Conservation (phyloP, 2,113 vertebrate genomes). For the Poicephalus gulielmi region DNA sequence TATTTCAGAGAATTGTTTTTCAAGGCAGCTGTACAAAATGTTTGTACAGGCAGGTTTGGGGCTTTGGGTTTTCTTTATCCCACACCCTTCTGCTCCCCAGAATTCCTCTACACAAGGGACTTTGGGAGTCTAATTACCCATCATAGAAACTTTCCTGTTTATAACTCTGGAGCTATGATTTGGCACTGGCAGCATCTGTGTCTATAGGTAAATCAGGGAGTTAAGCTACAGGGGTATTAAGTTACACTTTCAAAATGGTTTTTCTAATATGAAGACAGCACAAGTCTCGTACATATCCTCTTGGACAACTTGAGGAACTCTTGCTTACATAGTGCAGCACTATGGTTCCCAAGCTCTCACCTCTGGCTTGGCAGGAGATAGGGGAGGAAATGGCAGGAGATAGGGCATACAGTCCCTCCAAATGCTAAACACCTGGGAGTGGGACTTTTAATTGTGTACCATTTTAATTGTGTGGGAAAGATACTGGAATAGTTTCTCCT, state of each 20-base stretch:
- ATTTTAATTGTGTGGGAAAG: background rate
- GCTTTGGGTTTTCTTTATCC: background rate
- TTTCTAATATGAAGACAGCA: background rate
- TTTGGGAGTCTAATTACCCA: background rate
- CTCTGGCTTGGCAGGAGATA: background rate
- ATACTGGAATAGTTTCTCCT: background rate
- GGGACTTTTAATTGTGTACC: background rate
- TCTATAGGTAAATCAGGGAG: rapidly evolving
- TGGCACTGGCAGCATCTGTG: background rate
- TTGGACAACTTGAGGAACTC: background rate
- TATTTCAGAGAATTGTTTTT: constrained; percentile 1
- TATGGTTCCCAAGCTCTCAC: background rate
- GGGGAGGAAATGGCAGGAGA: background rate
- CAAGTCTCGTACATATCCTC: background rate
- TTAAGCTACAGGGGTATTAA: background rate
- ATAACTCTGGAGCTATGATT: background rate
- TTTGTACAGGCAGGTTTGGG: background rate
- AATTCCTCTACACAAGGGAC: background rate
- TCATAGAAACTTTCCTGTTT: background rate
- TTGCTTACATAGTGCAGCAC: background rate
- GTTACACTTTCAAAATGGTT: background rate
- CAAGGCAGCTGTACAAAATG: background rate
- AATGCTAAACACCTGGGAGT: background rate
- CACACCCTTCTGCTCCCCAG: background rate
- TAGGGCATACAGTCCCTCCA: background rate